Evolutionary conservation across 2,888 invertebrate genomes (phyloP), one percentile per base, ranked within the genome.

Genomic region (Lacanobia wlatinum): DNA sequence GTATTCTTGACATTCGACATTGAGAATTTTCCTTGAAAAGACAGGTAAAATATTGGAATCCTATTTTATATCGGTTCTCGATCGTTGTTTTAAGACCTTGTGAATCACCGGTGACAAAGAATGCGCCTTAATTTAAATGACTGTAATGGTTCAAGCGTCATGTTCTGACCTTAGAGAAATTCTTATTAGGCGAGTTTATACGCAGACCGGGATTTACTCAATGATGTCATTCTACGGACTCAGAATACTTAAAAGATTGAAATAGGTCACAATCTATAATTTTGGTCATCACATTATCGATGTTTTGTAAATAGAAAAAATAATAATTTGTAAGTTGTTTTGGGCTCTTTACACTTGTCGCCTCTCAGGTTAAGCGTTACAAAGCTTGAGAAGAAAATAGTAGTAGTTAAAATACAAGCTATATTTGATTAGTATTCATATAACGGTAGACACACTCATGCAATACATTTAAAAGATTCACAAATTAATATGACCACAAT

Each of bases 11-110:
- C 16, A 62, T 71, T 71, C 8, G 52, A 59, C 65, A 48, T 82
- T 69, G 62, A 69, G 10, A 46, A 28, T 38, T 53, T 73, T 73
- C 80, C 69, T 80, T 83, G 73, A 78, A 50, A 64, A 71, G 0
- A n/a, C 46, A 43, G 38, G 48, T 70, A 59, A 56, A 63, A 43
- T 55, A 78, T 64, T 67, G 52, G 52, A 52, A 55, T 63, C n/a
- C 21, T 61, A 34, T 62, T 65, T 50, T 3, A 8, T 76, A 48
- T 81, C 23, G 18, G 60, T 14, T 66, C n/a, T 63, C 46, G 43
- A 60, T 48, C 23, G 48, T 59, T 34, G 38, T 48, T 34, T 58
- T 10, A 66, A 70, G 38, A 67, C 62, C 59, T 79, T 83, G 59
- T 78, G 73, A 78, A 55, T 83, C 52, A 83, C 18, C 50, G 52